These are phyloP conservation scores for Luperina nickerlii DNA, from an alignment of 2,888 invertebrate genomes.

Conservation along the genomic window DNA sequence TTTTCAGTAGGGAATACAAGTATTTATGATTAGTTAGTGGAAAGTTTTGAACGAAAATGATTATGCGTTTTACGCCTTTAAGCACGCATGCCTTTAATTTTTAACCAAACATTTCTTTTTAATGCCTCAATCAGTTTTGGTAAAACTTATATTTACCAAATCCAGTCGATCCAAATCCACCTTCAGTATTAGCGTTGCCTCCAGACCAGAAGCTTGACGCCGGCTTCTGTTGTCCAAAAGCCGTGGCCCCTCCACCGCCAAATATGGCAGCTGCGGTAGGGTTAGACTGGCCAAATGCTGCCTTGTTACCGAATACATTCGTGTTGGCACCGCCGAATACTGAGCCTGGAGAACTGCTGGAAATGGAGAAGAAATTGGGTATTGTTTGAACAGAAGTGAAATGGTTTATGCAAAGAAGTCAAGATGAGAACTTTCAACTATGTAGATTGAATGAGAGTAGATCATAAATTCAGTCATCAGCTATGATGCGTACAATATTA, in stretches of 20 bases:
- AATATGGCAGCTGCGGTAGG: constrained; percentile 80
- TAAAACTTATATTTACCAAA: constrained; percentile 78
- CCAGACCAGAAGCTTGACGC: constrained; percentile 81
- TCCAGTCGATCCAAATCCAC: constrained; percentile 80
- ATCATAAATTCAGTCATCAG: neutral
- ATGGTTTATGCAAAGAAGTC: no score
- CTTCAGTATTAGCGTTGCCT: constrained; percentile 71
- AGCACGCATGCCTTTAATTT: neutral
- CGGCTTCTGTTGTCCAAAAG: constrained; percentile 80
- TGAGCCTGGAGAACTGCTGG: constrained; percentile 74
- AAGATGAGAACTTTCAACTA: no score
- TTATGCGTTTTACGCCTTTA: neutral
- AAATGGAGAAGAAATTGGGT: neutral
- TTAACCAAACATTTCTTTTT: neutral
- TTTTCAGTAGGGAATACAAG: neutral
- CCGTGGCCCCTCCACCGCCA: constrained; percentile 73
- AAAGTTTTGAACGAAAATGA: neutral
- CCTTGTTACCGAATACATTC: constrained; percentile 83
- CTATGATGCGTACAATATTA: neutral
- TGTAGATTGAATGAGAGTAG: no score
- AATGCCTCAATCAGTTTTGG: neutral
- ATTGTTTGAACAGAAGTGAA: no score
- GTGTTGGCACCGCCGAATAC: constrained; percentile 79
- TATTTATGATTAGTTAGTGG: neutral
- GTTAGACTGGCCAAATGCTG: constrained; percentile 82